Percentiles rank a stretch among this genome's conserved stretches.
Conservation (phyloP, 2,888 invertebrate species). For the Pogonocherus hispidulus region DNA sequence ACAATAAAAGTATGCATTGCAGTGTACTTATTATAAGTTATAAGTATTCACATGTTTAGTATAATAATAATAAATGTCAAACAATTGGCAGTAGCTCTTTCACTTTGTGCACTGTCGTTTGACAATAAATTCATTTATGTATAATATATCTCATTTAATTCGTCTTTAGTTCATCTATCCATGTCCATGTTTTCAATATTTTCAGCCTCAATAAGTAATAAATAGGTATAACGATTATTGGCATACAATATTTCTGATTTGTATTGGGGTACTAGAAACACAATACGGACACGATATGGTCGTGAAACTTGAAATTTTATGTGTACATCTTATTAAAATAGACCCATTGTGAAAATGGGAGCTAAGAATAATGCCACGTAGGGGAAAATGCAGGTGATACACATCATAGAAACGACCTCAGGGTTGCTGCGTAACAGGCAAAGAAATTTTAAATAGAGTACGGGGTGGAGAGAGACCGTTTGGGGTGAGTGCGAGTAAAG, state of each 20-base stretch:
- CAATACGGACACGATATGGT: background rate
- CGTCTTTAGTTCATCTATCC: background rate
- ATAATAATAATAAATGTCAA: too few species aligned
- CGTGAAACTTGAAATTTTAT: conserved; percentile 17
- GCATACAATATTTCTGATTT: background rate
- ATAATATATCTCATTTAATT: too few species aligned
- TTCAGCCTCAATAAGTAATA: background rate
- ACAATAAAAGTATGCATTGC: too few species aligned
- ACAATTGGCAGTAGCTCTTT: too few species aligned
- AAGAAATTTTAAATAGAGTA: conserved; percentile 33
- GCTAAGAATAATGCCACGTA: conserved; percentile 8
- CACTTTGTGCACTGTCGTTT: too few species aligned
- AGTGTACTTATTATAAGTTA: too few species aligned
- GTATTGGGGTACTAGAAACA: background rate
- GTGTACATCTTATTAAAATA: conserved; percentile 12
- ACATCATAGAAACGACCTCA: conserved; percentile 25
- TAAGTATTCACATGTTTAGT: too few species aligned
- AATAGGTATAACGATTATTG: background rate
- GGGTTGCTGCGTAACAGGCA: conserved; percentile 27
- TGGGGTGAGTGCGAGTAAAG: conserved; percentile 60
- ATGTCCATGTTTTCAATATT: background rate
- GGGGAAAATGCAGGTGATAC: conserved; percentile 16
- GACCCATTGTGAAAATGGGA: background rate
- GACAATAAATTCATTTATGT: too few species aligned
- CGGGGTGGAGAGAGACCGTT: conserved; percentile 60